These are phyloP conservation scores for Sphaerophoria rueppellii DNA, from an alignment of 2,888 invertebrate genomes.

Conservation along the genomic window DNA sequence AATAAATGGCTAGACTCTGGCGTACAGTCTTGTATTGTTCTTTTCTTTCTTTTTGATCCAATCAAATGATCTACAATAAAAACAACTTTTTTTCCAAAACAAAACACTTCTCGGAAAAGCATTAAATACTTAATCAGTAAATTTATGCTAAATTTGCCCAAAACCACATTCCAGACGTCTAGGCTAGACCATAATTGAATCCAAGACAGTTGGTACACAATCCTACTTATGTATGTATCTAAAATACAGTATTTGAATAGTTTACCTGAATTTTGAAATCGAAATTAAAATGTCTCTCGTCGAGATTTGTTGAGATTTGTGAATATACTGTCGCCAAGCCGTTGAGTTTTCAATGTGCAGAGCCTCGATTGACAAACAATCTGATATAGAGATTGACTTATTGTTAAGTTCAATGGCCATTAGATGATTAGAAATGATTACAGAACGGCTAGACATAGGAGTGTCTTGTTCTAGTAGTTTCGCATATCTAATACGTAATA, in stretches of 20 bases:
- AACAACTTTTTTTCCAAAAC: too few species aligned
- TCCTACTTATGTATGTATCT: not conserved
- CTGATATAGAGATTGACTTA: not conserved
- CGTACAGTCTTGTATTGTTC: too few species aligned
- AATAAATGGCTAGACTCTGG: too few species aligned
- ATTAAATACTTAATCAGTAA: too few species aligned
- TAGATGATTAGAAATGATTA: not conserved
- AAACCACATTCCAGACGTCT: constrained; percentile 14
- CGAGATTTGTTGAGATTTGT: too few species aligned
- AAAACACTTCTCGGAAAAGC: too few species aligned
- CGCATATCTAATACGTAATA: not conserved
- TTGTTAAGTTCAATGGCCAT: constrained; percentile 9
- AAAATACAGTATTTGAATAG: constrained; percentile 8
- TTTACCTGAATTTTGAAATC: constrained; percentile 12
- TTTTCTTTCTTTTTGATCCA: too few species aligned
- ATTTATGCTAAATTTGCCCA: not conserved
- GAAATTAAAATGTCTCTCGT: constrained; percentile 7
- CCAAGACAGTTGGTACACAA: not conserved
- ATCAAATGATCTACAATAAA: too few species aligned
- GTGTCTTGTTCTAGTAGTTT: not conserved
- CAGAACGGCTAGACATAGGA: not conserved
- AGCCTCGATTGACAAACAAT: constrained; percentile 29
- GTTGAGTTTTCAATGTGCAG: not conserved
- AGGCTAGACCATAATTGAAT: constrained; percentile 10
- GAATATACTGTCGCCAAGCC: not conserved